Percentiles rank a stretch among this genome's conserved stretches.
phyloP scores from a whole-genome alignment of 92 coral and sea anemone genomes.

The Virgularia gustaviana region DNA sequence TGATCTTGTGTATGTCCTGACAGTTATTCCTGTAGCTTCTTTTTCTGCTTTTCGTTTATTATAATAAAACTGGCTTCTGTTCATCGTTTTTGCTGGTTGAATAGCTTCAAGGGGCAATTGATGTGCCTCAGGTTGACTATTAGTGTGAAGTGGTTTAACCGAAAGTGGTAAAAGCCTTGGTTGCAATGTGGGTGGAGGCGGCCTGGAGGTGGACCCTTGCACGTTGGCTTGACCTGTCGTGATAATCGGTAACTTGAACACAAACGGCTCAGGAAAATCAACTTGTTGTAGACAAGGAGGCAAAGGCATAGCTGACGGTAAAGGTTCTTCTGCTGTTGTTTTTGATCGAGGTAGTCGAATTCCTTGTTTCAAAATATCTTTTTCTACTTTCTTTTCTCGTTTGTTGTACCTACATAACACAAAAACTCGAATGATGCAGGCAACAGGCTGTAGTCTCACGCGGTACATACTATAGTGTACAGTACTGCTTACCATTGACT shows the following conservation, averaged over 20 bases:
- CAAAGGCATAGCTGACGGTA: conserved; percentile 34
- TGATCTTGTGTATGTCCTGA: background rate
- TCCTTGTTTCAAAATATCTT: conserved; percentile 44
- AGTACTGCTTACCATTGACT: conserved; percentile 36
- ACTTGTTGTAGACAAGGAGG: conserved; percentile 38
- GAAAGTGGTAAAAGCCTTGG: background rate
- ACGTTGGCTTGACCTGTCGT: conserved; percentile 40
- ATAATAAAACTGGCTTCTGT: background rate
- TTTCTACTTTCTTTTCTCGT: conserved; percentile 41
- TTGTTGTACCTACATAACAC: conserved; percentile 29
- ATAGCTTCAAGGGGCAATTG: too few relatives aligned
- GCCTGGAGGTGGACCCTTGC: background rate
- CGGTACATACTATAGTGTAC: too few relatives aligned
- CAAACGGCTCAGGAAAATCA: conserved; percentile 40
- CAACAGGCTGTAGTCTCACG: too few relatives aligned
- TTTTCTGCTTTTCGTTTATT: background rate
- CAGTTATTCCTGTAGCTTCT: background rate
- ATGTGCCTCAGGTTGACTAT: too few relatives aligned
- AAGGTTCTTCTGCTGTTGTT: conserved; percentile 19
- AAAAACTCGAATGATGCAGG: too few relatives aligned
- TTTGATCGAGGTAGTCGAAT: conserved; percentile 19
- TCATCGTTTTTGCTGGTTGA: too few relatives aligned
- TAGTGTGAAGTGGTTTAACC: conserved; percentile 11
- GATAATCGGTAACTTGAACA: conserved; percentile 7
- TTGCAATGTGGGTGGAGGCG: background rate